Conservation (phyloP, 1,140 invertebrate genomes). For the Venturia canescens region DNA sequence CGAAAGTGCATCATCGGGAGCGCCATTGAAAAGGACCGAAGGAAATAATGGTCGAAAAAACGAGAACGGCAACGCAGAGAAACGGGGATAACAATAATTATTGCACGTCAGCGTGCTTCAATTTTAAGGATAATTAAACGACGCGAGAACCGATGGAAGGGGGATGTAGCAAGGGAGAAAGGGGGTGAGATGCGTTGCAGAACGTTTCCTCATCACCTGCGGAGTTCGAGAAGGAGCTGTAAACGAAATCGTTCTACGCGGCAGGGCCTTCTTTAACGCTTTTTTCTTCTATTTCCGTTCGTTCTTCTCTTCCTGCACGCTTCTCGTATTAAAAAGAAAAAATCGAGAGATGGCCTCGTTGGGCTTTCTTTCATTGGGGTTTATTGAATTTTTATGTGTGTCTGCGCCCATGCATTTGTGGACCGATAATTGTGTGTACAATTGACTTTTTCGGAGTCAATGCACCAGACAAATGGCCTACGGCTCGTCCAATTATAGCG, state of each 20-base stretch:
- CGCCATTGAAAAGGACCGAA: conserved; percentile 57
- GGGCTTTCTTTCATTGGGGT: background rate
- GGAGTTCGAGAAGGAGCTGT: conserved; percentile 23
- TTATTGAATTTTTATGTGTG: background rate
- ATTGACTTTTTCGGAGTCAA: no score
- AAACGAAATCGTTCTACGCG: conserved; percentile 53
- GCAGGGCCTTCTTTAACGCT: conserved; percentile 33
- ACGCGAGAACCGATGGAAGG: conserved; percentile 42
- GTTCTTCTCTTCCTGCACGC: conserved; percentile 16
- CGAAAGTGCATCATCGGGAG: conserved; percentile 49
- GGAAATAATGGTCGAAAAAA: conserved; percentile 31
- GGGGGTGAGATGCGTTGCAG: background rate
- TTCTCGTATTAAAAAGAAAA: conserved; percentile 34
- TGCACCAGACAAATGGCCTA: no score
- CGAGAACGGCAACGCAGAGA: conserved; percentile 45
- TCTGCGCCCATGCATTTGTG: background rate
- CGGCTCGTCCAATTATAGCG: no score
- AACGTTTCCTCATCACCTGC: conserved; percentile 49
- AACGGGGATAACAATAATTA: conserved; percentile 64
- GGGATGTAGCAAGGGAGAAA: background rate
- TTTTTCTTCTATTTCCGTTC: background rate
- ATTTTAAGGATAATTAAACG: conserved; percentile 70
- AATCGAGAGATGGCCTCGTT: background rate
- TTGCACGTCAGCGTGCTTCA: conserved; percentile 71
- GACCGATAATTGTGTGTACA: no score